These are phyloP conservation scores for Ceratothoa steindachneri DNA, from an alignment of 2,888 invertebrate species.

Conservation along the genomic window DNA sequence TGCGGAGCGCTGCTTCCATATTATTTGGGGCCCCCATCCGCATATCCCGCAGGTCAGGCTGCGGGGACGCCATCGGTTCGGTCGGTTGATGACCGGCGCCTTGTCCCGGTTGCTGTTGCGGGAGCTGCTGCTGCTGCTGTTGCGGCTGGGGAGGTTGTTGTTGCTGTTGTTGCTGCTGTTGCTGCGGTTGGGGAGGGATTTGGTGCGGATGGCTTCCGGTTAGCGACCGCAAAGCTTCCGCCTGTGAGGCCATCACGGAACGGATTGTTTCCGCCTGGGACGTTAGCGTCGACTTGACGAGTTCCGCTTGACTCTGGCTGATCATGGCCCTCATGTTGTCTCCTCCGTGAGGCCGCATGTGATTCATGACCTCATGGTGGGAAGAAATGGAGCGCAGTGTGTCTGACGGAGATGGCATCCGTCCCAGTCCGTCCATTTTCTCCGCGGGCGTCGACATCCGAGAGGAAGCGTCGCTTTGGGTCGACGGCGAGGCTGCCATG, in stretches of 20 bases:
- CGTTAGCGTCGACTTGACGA: constrained; percentile 57
- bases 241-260: constrained; percentile 71
- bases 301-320: constrained; percentile 47
- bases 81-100: constrained; percentile 45
- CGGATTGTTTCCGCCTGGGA: constrained; percentile 81
- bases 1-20: constrained; percentile 47
- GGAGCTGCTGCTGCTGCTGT: constrained; percentile 48
- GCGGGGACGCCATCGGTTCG: constrained; percentile 48
- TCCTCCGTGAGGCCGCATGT: constrained; percentile 48
- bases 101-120: constrained; percentile 41
- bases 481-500: constrained; percentile 73
- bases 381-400: constrained; percentile 42
- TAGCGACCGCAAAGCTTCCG: constrained; percentile 52
- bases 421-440: constrained; percentile 49
- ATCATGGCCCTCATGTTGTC: constrained; percentile 48
- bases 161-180: constrained; percentile 42
- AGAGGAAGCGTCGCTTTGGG: constrained; percentile 74
- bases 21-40: constrained; percentile 39
- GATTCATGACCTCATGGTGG: constrained; percentile 48
- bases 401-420: constrained; percentile 48
- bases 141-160: constrained; percentile 47
- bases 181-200: constrained; percentile 24
- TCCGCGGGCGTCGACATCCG: constrained; percentile 49
- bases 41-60: constrained; percentile 46
- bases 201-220: constrained; percentile 41